phyloP scores from a whole-genome alignment of 2,113 vertebrate species.

The Bothrops jararaca region DNA sequence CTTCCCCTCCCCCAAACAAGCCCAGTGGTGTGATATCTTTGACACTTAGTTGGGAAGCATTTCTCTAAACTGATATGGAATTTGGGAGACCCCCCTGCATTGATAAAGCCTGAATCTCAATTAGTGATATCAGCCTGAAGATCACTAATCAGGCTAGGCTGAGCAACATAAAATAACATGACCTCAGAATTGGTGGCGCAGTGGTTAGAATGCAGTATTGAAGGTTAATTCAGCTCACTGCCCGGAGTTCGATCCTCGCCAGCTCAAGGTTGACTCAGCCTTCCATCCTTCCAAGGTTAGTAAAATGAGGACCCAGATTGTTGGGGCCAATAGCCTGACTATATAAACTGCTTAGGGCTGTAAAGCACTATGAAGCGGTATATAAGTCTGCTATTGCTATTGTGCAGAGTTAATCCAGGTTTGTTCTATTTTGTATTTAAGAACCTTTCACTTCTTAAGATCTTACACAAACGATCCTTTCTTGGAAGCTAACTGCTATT shows the following conservation, averaged over 20 bases:
- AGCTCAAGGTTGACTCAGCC: no score
- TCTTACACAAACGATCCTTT: not conserved
- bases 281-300: not conserved
- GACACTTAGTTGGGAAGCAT: no score
- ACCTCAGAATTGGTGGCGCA: not conserved
- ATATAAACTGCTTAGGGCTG: not conserved
- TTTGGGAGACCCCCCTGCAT: not conserved
- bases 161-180: not conserved
- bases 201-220: not conserved
- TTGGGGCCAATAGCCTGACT: not conserved
- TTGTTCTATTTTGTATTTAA: not conserved
- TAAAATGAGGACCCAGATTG: not conserved
- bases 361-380: not conserved
- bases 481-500: not conserved
- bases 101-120: not conserved
- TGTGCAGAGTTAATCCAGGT: not conserved
- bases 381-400: not conserved
- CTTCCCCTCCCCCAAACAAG: no score
- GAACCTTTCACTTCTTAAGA: not conserved
- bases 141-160: not conserved
- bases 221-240: no score
- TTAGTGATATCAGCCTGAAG: not conserved
- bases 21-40: no score
- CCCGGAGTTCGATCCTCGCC: no score
- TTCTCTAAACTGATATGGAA: no score